Conservation (phyloP, 2,888 invertebrate genomes). For the Imbricaverruca yamaguchii region DNA sequence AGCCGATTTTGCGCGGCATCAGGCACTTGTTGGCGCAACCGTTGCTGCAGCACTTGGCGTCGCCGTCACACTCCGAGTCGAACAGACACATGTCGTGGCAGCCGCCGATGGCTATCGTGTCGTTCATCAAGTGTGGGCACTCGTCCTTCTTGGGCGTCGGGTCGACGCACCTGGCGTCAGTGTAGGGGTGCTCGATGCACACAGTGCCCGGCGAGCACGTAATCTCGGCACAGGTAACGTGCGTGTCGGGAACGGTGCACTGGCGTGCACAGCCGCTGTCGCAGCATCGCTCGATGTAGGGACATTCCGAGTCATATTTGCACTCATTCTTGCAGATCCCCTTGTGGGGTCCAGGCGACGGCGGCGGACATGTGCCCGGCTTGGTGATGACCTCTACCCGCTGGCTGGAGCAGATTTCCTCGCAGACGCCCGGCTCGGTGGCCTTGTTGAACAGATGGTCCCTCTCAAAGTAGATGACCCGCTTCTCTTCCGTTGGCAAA, state of each 20-base stretch:
- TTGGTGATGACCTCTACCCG: not conserved
- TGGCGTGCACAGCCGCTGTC: not conserved
- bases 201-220: not conserved
- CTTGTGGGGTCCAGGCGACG: not conserved
- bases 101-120: not conserved
- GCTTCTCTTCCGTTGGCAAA: not conserved
- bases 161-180: not conserved
- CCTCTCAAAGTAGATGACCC: not conserved
- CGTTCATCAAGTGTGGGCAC: not conserved
- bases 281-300: not conserved
- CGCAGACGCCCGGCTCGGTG: not conserved
- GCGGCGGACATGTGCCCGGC: not conserved
- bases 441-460: not conserved
- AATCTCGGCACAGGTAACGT: not conserved
- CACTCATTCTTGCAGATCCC: not conserved
- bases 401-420: not conserved
- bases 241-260: not conserved
- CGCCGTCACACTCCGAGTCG: not conserved
- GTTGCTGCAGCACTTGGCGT: constrained; percentile 6
- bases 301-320: not conserved
- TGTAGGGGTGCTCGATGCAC: not conserved
- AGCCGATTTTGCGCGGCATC: not conserved
- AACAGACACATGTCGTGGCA: not conserved
- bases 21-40: not conserved
- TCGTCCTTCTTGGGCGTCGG: not conserved